phyloP scores from a whole-genome alignment of 2,113 vertebrate species.

The Rhadina sibilatrix region DNA sequence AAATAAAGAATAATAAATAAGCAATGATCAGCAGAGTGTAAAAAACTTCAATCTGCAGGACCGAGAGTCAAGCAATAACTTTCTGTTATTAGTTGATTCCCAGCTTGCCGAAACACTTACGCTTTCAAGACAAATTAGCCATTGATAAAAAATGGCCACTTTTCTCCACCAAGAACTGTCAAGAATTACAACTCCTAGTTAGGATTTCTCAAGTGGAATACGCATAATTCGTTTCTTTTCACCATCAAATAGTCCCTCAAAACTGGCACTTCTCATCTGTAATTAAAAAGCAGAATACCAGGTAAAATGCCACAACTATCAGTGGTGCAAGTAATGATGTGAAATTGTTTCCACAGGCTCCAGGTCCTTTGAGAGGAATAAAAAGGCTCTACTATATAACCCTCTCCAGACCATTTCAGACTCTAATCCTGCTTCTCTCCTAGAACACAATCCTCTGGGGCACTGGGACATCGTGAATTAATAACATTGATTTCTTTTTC shows the following conservation, averaged over 20 bases:
- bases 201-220: neutral
- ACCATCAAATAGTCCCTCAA: neutral
- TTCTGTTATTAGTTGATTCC: neutral
- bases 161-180: neutral
- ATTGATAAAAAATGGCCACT: neutral
- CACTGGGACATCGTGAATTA: neutral
- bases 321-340: neutral
- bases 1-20: conserved; percentile 59
- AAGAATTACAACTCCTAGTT: neutral
- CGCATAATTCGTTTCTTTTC: neutral
- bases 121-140: neutral
- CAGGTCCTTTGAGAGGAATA: neutral
- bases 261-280: neutral
- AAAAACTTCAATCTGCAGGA: conserved; percentile 14
- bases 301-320: neutral
- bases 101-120: neutral
- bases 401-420: neutral
- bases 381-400: neutral
- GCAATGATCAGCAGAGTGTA: conserved; percentile 29
- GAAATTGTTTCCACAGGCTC: neutral
- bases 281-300: conserved; percentile 28
- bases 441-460: neutral
- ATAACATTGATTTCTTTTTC: neutral
- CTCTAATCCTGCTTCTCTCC: neutral
- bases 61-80: neutral